Evolutionary conservation across 2,888 invertebrate species (phyloP).

Genomic region (Sepiola atlantica): DNA sequence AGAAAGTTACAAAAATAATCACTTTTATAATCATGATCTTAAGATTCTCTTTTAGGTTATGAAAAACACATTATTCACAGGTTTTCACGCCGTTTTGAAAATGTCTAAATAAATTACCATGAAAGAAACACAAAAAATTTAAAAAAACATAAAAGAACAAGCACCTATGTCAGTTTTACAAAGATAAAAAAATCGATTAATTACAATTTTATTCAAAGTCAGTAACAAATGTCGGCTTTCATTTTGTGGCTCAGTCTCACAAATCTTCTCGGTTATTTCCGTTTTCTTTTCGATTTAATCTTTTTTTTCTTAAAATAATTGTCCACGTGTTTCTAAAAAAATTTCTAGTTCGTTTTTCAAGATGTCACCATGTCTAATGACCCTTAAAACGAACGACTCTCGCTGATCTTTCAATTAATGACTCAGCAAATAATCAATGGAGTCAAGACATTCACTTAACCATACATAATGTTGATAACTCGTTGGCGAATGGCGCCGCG

Average conservation of each 20-base stretch:
- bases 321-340: neutral
- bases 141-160: neutral
- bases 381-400: neutral
- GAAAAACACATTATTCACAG: neutral
- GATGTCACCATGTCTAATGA: neutral
- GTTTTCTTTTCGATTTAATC: neutral
- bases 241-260: neutral
- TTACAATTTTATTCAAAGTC: neutral
- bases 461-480: neutral
- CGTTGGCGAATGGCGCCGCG: neutral
- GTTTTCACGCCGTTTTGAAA: neutral
- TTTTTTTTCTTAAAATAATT: neutral
- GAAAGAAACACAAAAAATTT: neutral
- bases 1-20: too few species aligned
- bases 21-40: too few species aligned
- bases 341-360: neutral
- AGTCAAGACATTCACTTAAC: conserved; percentile 7
- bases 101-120: neutral
- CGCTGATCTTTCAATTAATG: neutral
- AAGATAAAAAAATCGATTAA: neutral
- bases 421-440: neutral
- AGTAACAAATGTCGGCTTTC: neutral
- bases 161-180: neutral
- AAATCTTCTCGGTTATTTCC: neutral
- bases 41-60: neutral